Conservation (phyloP, 1,140 invertebrate species). For the Tetragonula clypearis region DNA sequence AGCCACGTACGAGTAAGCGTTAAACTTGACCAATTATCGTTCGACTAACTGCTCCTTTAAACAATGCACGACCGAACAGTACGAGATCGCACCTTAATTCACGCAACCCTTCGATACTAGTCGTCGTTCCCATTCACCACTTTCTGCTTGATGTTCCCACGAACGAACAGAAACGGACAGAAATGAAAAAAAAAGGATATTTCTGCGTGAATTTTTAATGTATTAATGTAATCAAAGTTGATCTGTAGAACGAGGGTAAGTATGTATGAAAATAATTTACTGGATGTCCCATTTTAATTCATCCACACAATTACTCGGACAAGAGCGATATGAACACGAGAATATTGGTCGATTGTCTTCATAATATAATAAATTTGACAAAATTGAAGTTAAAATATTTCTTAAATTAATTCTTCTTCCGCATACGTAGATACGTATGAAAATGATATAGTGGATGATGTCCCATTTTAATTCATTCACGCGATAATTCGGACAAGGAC, state of each 20-base stretch:
- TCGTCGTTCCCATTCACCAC: neutral
- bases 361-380: too few relatives aligned
- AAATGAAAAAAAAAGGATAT: neutral
- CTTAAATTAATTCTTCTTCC: too few relatives aligned
- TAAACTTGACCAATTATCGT: neutral
- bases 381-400: too few relatives aligned
- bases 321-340: too few relatives aligned
- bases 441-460: too few relatives aligned
- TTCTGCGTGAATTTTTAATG: neutral
- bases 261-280: too few relatives aligned
- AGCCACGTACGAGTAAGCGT: neutral
- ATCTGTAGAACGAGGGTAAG: neutral
- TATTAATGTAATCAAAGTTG: neutral
- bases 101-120: neutral
- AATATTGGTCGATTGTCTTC: too few relatives aligned
- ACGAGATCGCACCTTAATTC: neutral
- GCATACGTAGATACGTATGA: too few relatives aligned
- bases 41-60: neutral
- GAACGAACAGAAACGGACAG: neutral
- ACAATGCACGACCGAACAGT: neutral
- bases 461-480: too few relatives aligned
- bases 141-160: neutral
- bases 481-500: too few relatives aligned
- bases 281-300: too few relatives aligned
- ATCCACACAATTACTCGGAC: too few relatives aligned